phyloP scores from a whole-genome alignment of 2,797 vertebrate species.

The Manis crassicaudata region DNA sequence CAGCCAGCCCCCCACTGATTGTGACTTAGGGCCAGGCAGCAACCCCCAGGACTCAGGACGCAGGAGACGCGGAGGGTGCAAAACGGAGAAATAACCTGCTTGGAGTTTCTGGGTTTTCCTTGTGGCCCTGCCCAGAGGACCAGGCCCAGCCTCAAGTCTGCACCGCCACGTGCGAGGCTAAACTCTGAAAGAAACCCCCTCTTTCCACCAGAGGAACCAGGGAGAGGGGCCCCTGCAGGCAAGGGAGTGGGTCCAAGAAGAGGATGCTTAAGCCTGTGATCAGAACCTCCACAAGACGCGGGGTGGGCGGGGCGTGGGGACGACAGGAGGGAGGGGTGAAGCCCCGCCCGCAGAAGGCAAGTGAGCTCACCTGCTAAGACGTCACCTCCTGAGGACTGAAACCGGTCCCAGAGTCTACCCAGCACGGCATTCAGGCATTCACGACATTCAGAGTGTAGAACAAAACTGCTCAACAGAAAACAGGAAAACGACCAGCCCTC shows the following conservation, averaged over 20 bases:
- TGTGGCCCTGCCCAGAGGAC: background rate
- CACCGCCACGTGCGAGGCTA: too few relatives aligned
- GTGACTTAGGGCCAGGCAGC: accelerated
- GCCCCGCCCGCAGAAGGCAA: background rate
- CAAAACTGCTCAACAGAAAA: background rate
- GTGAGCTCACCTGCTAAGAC: background rate
- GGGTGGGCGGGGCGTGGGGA: too few relatives aligned
- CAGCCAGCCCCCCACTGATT: background rate
- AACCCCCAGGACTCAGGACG: too few relatives aligned
- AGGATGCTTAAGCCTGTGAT: background rate
- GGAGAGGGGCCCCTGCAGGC: background rate
- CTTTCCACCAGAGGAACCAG: background rate
- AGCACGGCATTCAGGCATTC: accelerated
- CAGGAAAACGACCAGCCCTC: background rate
- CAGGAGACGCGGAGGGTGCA: accelerated
- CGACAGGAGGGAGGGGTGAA: background rate
- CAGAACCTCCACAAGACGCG: too few relatives aligned
- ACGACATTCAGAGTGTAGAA: background rate
- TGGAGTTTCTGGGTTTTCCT: background rate
- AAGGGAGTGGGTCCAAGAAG: accelerated
- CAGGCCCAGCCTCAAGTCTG: background rate
- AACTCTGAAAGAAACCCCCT: background rate
- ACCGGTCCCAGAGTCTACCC: background rate
- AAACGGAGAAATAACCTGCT: accelerated
- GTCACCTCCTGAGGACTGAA: accelerated